These are phyloP conservation scores for Athetis lepigone DNA, from an alignment of 2,888 invertebrate species.

Conservation along the genomic window DNA sequence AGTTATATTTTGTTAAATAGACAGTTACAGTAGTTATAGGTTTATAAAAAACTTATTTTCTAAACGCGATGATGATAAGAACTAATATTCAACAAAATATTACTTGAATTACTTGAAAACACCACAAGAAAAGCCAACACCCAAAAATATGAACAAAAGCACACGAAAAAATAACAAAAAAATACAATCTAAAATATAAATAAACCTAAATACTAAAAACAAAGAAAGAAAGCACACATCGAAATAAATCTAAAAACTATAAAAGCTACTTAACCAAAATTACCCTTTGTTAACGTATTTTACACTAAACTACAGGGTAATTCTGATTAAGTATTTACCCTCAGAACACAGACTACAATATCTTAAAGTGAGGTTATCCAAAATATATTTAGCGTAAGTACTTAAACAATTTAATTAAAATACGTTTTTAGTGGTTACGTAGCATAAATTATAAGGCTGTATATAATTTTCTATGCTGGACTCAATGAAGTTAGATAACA, in stretches of 20 bases:
- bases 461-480: conserved; percentile 29
- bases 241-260: conserved; percentile 3
- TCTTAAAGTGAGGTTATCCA: conserved; percentile 8
- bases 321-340: conserved; percentile 6
- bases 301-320: neutral
- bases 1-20: conserved; percentile 24
- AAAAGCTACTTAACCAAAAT: conserved; percentile 32
- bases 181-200: conserved; percentile 3
- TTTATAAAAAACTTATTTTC: too few species aligned
- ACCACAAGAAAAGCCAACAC: conserved; percentile 29
- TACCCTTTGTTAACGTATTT: conserved; percentile 3
- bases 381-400: conserved; percentile 34
- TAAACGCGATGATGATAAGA: too few species aligned
- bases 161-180: conserved; percentile 33
- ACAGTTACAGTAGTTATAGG: too few species aligned
- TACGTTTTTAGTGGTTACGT: conserved; percentile 17
- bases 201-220: conserved; percentile 9
- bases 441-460: conserved; percentile 21
- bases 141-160: conserved; percentile 41
- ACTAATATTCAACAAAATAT: conserved; percentile 24
- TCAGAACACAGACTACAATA: conserved; percentile 16
- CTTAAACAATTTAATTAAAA: conserved; percentile 28
- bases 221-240: conserved; percentile 14
- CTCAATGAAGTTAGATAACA: too few species aligned
- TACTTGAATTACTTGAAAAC: conserved; percentile 10